These are phyloP conservation scores for Drosophila pachea DNA, from an alignment of 1,140 invertebrate genomes.

Conservation along the genomic window DNA sequence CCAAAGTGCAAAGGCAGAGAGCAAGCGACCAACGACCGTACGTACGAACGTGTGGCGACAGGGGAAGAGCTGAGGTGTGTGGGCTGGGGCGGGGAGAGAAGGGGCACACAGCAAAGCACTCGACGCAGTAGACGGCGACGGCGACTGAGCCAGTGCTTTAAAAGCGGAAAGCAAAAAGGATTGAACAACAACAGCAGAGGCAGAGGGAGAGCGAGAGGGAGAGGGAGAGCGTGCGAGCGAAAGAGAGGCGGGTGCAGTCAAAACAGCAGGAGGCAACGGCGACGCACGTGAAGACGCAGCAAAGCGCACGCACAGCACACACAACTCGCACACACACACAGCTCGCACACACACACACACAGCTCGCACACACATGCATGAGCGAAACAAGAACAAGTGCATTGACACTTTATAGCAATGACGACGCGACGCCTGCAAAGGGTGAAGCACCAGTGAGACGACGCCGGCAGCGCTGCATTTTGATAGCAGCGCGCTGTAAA, in stretches of 20 bases:
- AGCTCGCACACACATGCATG: conserved; percentile 5
- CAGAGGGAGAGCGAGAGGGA: not conserved
- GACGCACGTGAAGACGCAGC: conserved; percentile 74
- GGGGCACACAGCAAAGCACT: conserved; percentile 45
- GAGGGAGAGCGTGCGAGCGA: not conserved
- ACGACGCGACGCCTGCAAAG: conserved; percentile 55
- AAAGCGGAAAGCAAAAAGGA: conserved; percentile 74
- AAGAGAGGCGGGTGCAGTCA: conserved; percentile 27
- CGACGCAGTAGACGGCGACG: conserved; percentile 58
- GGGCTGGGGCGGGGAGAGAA: no score
- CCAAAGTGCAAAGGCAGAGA: conserved; percentile 74
- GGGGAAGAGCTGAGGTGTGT: no score
- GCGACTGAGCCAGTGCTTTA: conserved; percentile 60
- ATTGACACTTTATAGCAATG: conserved; percentile 72
- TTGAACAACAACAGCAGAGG: conserved; percentile 60
- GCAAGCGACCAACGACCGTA: conserved; percentile 55
- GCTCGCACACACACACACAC: conserved; percentile 21
- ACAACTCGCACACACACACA: conserved; percentile 28
- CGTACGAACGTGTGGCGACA: conserved; percentile 28
- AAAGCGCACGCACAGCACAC: conserved; percentile 56
- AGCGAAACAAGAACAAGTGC: conserved; percentile 74
- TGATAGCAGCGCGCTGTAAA: conserved; percentile 58
- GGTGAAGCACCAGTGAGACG: conserved; percentile 56
- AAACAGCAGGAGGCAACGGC: conserved; percentile 68
- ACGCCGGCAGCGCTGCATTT: conserved; percentile 57